These are phyloP conservation scores for Teleogryllus oceanicus DNA, from an alignment of 2,888 invertebrate genomes.

Conservation along the genomic window DNA sequence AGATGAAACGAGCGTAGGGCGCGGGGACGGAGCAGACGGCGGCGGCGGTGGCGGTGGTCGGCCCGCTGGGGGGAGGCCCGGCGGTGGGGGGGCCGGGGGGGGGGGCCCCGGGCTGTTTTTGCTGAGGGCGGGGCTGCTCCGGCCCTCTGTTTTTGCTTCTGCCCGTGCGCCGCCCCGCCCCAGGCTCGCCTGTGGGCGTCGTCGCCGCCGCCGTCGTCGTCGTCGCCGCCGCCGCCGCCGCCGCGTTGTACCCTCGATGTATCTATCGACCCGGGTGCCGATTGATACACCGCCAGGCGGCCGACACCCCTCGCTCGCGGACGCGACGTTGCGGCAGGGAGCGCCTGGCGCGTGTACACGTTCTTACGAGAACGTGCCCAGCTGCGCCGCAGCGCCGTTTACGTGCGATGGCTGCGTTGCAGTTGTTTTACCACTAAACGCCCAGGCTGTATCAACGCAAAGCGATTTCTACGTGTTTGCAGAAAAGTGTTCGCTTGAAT, in stretches of 20 bases:
- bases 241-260: background rate
- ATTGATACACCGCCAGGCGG: background rate
- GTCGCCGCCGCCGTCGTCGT: background rate
- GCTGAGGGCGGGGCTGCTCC: slow-evolving; percentile 18
- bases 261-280: background rate
- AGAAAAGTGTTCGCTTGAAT: no score
- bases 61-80: no score
- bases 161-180: background rate
- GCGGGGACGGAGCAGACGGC: no score
- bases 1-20: no score
- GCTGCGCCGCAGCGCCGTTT: background rate
- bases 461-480: no score
- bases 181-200: background rate
- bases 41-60: no score
- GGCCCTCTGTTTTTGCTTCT: background rate
- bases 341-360: background rate
- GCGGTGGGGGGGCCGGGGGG: no score
- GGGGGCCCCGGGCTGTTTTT: background rate
- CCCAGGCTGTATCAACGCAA: no score
- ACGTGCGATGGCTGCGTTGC: background rate
- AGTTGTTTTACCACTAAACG: no score
- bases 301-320: background rate
- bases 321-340: background rate
- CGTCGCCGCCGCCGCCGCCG: background rate
- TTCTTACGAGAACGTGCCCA: background rate